Evolutionary conservation across 2,113 vertebrate species (phyloP).

Genomic region (Antechinus stuartii): DNA sequence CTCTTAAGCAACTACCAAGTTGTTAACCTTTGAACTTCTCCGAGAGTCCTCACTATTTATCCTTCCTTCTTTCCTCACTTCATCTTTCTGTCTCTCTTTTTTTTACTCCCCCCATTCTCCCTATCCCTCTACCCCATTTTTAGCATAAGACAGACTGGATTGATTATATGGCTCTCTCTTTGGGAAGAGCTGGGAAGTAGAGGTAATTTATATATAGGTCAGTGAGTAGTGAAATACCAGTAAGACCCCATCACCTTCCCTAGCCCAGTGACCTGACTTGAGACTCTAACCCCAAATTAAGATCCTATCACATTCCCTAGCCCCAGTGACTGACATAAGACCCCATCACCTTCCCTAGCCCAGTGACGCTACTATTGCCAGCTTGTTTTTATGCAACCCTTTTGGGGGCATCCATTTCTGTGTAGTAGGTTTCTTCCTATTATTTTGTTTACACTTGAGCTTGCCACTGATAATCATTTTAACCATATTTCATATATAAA

Average conservation of each 20-base stretch:
- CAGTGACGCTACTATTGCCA: neutral
- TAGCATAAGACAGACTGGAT: neutral
- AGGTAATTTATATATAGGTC: neutral
- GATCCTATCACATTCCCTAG: neutral
- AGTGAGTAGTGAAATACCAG: neutral
- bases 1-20: neutral
- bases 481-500: neutral
- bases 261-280: too few relatives aligned
- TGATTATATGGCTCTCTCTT: neutral
- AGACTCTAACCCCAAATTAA: neutral
- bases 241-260: neutral
- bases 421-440: neutral
- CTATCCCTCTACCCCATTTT: neutral
- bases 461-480: neutral
- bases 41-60: too few relatives aligned
- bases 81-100: too few relatives aligned
- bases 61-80: too few relatives aligned
- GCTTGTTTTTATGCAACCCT: neutral
- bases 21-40: neutral
- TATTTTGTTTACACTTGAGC: neutral
- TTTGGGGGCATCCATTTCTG: neutral
- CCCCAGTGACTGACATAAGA: too few relatives aligned
- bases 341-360: too few relatives aligned
- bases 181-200: neutral
- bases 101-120: too few relatives aligned